Evolutionary conservation across 2,888 invertebrate species (phyloP), one percentile per base, ranked within the genome.

Genomic region (Meiosimyza decipiens): DNA sequence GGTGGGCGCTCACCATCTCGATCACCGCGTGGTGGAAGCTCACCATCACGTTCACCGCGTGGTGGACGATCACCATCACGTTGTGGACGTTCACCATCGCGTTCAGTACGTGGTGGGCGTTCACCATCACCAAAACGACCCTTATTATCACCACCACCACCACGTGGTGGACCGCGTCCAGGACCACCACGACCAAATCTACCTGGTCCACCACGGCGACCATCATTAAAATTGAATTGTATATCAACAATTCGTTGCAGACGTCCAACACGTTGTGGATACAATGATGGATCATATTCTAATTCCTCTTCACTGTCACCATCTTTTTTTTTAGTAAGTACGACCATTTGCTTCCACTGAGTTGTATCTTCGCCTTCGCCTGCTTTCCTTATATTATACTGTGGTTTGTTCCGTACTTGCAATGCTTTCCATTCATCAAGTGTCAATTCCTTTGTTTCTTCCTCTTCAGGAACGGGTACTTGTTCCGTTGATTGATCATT

Each of bases 381-480:
- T 71, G 97, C 95, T 88, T 97, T 96, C 72, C 98, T 93, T 83
- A 97, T 88, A 87, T 98, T 97, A 87, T 93, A 98, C 80, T 93
- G 93, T 66, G 97, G 95, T 86, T 95, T 94, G 75, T 91, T 91
- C 80, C 96, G 92, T 81, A 90, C 89, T 71, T 91, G 91, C 82
- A 94, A 89, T 73, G 95, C 96, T 88, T 96, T 96, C 92, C 95
- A 98, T 90, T 98, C 97, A 84, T 97, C 97, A 80, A 97, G 89
- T 52, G 98, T 98, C 86, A 98, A 90, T 88, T 94, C 95, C 82
- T 94, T 93, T 66, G 93, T 91, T 86, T 93, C 94, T 78, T 95
- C 95, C 82, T 94, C 95, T 69, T 89, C 89, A 1, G 89, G 88
- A 75, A 82, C 87, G 65, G 68, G 82, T 81, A 87, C 81, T 85